Evolutionary conservation across 2,888 invertebrate genomes (phyloP).

Genomic region (Cheilosia vulpina): DNA sequence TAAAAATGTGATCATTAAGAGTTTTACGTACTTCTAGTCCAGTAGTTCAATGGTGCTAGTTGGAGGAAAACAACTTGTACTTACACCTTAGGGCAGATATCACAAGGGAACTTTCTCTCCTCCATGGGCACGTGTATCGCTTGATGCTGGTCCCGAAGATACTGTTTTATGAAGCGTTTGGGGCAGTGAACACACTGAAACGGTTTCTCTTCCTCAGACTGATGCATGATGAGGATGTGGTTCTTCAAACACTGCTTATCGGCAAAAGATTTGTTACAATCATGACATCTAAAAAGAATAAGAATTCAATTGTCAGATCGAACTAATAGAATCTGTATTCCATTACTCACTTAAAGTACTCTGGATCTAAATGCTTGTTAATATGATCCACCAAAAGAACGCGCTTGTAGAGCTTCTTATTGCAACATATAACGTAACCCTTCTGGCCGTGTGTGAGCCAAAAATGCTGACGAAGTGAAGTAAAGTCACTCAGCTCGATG

Average conservation of each 20-base stretch:
- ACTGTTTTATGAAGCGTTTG: slow-evolving; percentile 81
- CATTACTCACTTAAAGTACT: slow-evolving; percentile 80
- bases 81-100: slow-evolving; percentile 81
- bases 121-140: slow-evolving; percentile 80
- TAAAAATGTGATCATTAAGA: too few relatives aligned
- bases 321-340: not conserved
- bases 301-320: not conserved
- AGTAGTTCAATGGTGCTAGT: not conserved
- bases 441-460: slow-evolving; percentile 79
- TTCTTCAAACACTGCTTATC: slow-evolving; percentile 82
- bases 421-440: slow-evolving; percentile 82
- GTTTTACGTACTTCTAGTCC: not conserved
- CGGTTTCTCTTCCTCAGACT: slow-evolving; percentile 81
- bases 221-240: slow-evolving; percentile 81
- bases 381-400: slow-evolving; percentile 82
- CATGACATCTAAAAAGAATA: slow-evolving; percentile 78
- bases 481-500: slow-evolving; percentile 78
- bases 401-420: slow-evolving; percentile 81
- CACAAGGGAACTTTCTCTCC: slow-evolving; percentile 78
- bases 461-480: slow-evolving; percentile 81
- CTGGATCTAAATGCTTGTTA: slow-evolving; percentile 81
- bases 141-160: slow-evolving; percentile 81
- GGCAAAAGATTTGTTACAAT: slow-evolving; percentile 81
- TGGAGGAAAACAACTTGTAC: slow-evolving; percentile 9
- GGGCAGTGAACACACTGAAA: slow-evolving; percentile 81